phyloP scores from a whole-genome alignment of 2,113 vertebrate species.

The Dissostichus mawsoni region DNA sequence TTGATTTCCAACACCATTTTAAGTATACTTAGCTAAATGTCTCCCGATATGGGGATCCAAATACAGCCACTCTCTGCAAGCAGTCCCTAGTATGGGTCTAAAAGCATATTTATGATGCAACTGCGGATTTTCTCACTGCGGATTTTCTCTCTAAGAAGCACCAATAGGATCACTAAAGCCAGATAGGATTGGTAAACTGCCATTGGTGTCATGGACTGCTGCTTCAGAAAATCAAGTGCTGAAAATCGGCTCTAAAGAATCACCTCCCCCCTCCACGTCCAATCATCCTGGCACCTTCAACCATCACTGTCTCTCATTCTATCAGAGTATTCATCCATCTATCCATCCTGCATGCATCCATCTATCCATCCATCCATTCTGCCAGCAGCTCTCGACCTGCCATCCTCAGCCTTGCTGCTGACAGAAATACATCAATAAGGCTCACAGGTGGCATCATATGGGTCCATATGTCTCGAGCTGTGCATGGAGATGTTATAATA shows the following conservation, averaged over 20 bases:
- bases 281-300: slow-evolving; percentile 3
- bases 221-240: slow-evolving; percentile 30
- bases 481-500: slow-evolving; percentile 14
- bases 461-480: slow-evolving; percentile 26
- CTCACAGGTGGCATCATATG: slow-evolving; percentile 40
- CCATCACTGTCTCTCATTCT: slow-evolving; percentile 11
- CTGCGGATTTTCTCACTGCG: neutral
- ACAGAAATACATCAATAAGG: slow-evolving; percentile 41
- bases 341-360: neutral
- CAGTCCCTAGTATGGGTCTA: neutral
- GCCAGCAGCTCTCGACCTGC: slow-evolving; percentile 9
- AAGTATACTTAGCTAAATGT: neutral
- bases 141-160: slow-evolving; percentile 4
- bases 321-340: slow-evolving; percentile 4
- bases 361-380: neutral
- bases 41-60: neutral
- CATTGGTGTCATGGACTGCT: slow-evolving; percentile 19
- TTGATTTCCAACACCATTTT: neutral
- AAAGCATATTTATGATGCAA: slow-evolving; percentile 14
- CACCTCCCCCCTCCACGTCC: neutral
- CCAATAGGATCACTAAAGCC: neutral
- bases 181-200: slow-evolving; percentile 25
- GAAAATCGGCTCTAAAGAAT: slow-evolving; percentile 19
- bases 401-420: slow-evolving; percentile 5
- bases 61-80: slow-evolving; percentile 1